Evolutionary conservation across 1,140 invertebrate genomes (phyloP).

Genomic region (Tribolium castaneum): DNA sequence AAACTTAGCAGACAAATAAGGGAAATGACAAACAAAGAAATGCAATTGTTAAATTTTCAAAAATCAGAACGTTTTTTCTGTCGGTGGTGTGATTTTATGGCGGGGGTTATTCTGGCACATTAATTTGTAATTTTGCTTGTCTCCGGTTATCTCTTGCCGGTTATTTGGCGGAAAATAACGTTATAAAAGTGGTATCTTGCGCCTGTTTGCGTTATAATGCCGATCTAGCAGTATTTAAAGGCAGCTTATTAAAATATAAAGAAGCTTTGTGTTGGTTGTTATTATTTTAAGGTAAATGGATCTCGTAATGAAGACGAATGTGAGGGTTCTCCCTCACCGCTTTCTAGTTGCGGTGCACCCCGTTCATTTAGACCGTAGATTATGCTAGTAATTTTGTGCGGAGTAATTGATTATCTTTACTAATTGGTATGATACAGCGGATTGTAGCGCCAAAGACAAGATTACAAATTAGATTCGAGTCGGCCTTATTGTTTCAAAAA

Average conservation of each 20-base stretch:
- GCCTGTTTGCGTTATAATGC: conserved; percentile 7
- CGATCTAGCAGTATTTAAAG: conserved; percentile 2
- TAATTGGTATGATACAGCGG: conserved; percentile 40
- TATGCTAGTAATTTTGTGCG: conserved; percentile 46
- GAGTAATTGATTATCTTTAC: conserved; percentile 46
- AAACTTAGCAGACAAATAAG: no score
- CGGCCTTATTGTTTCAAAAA: neutral
- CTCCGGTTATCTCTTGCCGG: neutral
- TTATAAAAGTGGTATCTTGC: conserved; percentile 4
- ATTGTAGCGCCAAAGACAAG: neutral
- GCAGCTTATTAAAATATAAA: conserved; percentile 49
- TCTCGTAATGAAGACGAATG: conserved; percentile 52
- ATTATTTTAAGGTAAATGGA: conserved; percentile 53
- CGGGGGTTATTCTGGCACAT: neutral
- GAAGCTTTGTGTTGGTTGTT: conserved; percentile 51
- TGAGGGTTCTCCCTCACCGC: conserved; percentile 35
- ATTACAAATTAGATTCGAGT: neutral
- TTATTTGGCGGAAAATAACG: neutral
- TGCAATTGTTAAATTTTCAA: no score
- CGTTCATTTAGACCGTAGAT: conserved; percentile 46
- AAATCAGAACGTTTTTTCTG: neutral
- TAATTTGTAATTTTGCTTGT: neutral
- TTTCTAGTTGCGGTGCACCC: conserved; percentile 48
- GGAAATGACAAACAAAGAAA: no score
- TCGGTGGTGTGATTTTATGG: neutral